A percentile compares a stretch with the other conserved stretches of the same genome.
Conservation (phyloP, 2,888 invertebrate genomes). For the Pandemis heparana region DNA sequence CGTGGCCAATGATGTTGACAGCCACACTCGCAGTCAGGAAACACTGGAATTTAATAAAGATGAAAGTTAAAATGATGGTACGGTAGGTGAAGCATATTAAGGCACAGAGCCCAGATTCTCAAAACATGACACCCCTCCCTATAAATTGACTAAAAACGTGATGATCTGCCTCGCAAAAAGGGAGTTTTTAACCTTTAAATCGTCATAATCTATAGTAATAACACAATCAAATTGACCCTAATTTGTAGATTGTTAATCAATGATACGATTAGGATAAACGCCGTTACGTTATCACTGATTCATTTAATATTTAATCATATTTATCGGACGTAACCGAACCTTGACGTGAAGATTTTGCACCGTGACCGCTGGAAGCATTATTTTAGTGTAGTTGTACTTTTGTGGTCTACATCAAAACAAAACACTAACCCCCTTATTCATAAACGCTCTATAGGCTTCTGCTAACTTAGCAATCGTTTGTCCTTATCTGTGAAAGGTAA, state of each 20-base stretch:
- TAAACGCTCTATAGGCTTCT: no score
- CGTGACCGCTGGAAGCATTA: background rate
- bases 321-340: background rate
- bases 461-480: no score
- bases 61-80: background rate
- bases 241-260: background rate
- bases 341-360: background rate
- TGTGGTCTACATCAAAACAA: no score
- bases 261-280: background rate
- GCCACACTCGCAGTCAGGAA: slow-evolving; percentile 75
- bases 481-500: no score
- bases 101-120: no score
- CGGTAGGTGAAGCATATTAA: no score
- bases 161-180: no score
- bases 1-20: slow-evolving; percentile 73
- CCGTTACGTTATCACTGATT: slow-evolving; percentile 11
- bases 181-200: background rate
- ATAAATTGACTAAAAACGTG: no score
- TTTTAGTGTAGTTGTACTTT: no score
- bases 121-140: no score
- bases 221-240: slow-evolving; percentile 1
- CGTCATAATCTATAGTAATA: background rate
- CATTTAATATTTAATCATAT: background rate
- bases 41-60: slow-evolving; percentile 60
- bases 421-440: no score